Conservation (phyloP, 92 coral and sea anemone species). For the Pocillopora meandrina region DNA sequence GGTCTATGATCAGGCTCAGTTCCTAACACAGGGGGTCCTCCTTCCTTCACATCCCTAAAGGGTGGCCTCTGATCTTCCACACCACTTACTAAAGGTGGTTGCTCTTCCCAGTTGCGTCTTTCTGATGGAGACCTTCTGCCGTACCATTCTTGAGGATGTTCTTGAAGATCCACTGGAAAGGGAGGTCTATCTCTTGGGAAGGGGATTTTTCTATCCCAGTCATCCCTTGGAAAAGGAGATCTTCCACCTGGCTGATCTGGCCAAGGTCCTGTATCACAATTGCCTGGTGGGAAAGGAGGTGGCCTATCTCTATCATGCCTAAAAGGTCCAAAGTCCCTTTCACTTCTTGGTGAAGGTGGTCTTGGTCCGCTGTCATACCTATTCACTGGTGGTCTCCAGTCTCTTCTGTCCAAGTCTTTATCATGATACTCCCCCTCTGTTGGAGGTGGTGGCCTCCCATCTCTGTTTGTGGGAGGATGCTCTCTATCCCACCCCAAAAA, state of each 20-base stretch:
- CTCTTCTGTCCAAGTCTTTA: background rate
- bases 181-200: slow-evolving; percentile 20
- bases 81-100: slow-evolving; percentile 31
- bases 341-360: slow-evolving; percentile 29
- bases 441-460: slow-evolving; percentile 21
- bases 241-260: slow-evolving; percentile 21
- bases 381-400: slow-evolving; percentile 27
- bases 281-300: slow-evolving; percentile 27
- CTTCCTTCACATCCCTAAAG: slow-evolving; percentile 19
- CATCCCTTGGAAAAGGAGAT: slow-evolving; percentile 30
- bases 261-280: background rate
- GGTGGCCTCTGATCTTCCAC: slow-evolving; percentile 49
- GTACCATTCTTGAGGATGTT: slow-evolving; percentile 9
- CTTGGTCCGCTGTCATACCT: slow-evolving; percentile 13
- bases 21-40: slow-evolving; percentile 20
- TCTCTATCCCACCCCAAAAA: slow-evolving; percentile 15
- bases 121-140: slow-evolving; percentile 39
- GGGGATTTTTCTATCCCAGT: slow-evolving; percentile 15
- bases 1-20: slow-evolving; percentile 14
- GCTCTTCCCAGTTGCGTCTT: slow-evolving; percentile 35
- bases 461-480: slow-evolving; percentile 10
- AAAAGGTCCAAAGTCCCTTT: slow-evolving; percentile 22
- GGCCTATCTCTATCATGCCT: slow-evolving; percentile 18
- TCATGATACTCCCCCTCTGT: slow-evolving; percentile 11
- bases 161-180: background rate